Base-by-base conservation (phyloP, 2,797 vertebrate genomes). In the Avahi laniger region DNA sequence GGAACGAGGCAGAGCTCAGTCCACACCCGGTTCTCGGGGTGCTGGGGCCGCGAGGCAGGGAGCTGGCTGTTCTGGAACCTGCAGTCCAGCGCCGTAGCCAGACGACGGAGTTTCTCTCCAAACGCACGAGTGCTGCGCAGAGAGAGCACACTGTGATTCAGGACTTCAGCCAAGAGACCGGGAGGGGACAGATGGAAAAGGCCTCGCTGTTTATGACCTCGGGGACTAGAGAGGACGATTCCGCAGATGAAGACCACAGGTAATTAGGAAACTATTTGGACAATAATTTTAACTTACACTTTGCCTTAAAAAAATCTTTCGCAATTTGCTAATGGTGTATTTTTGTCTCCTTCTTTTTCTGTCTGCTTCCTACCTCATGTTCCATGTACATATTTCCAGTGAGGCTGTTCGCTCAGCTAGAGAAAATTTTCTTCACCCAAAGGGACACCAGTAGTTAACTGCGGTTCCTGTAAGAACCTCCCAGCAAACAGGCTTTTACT, bases 121-220 rank as follows among this genome's bases (percentile, higher is more conserved):
- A 80, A 90, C 33, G 61, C n/a, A n/a, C 7, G 18, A 43, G 24
- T 35, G 50, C 50, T 75, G 10, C 13, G 7, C 52, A 5, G 50
- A 76, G 59, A 90, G 76, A 92, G 81, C 89, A 87, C 52, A 72
- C 22, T 80, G 59, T 6, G 70, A 65, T 67, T 96, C 75, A 83
- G 79, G 83, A 97, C 89, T 82, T 84, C 82, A 72, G 85, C 91
- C 95, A 97, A 78, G 82, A 65, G 61, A 69, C 59, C 72, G 91
- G 85, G 78, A 91, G 75, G 61, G 81, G 73, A 94, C 81, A 96
- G 84, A 94, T 92, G 95, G 94, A 65, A 78, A 91, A 72, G 96
- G 89, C 41, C 35, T 92, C 90, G 84, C 94, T 84, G 81, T 94
- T 92, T 95, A 93, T 90, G 81, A 95, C 84, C 65, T 76, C 76